A percentile compares a stretch with the other conserved stretches of the same genome.
These are phyloP conservation scores for Rutilus rutilus DNA, from an alignment of 2,113 vertebrate species.

Conservation along the genomic window DNA sequence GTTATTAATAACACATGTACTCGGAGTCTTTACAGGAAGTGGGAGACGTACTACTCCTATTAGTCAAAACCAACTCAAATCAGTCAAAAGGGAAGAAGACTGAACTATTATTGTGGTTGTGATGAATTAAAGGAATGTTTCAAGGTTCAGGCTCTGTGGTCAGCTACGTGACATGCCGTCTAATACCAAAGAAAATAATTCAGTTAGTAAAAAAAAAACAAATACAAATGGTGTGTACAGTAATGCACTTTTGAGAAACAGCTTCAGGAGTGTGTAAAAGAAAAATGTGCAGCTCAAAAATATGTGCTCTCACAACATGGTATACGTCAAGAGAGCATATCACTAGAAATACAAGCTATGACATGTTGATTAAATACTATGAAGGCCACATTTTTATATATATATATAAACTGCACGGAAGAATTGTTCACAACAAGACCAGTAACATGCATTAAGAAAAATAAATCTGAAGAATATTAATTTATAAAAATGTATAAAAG, in stretches of 20 bases:
- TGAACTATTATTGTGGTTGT: neutral
- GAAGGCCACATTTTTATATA: too few species aligned
- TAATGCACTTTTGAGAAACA: neutral
- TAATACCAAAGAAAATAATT: neutral
- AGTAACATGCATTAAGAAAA: neutral
- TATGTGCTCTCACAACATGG: neutral
- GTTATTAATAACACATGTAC: conserved; percentile 46
- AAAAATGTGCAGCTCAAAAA: too few species aligned
- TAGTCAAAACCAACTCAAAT: neutral
- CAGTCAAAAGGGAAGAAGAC: neutral
- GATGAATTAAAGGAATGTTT: neutral
- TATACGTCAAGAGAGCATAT: too few species aligned
- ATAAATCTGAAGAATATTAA: too few species aligned
- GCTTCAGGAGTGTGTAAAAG: too few species aligned
- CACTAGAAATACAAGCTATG: too few species aligned
- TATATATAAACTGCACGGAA: too few species aligned
- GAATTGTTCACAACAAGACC: neutral
- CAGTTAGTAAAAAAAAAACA: neutral
- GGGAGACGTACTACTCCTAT: neutral
- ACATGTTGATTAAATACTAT: too few species aligned
- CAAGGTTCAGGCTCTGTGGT: neutral
- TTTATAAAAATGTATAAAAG: too few species aligned
- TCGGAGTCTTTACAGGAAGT: conserved; percentile 32
- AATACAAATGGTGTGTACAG: neutral
- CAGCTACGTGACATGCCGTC: neutral